A percentile compares a stretch with the other conserved stretches of the same genome.
Conservation (phyloP, 2,888 invertebrate species). For the Apamea crenata region DNA sequence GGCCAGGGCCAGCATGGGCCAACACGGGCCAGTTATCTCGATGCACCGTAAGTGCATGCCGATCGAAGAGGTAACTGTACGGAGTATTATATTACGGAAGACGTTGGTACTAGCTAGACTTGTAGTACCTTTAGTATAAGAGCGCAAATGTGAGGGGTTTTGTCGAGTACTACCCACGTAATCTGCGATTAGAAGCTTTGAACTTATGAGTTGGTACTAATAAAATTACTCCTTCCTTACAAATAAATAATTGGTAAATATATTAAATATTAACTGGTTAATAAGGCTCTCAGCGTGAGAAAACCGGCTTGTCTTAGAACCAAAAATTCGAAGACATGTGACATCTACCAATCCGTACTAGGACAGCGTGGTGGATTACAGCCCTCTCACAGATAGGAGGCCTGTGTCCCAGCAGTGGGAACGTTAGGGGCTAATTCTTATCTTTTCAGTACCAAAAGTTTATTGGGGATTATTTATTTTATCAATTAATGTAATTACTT, state of each 20-base stretch:
- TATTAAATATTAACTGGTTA: background rate
- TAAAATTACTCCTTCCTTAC: background rate
- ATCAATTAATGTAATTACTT: too few relatives aligned
- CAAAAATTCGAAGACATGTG: too few relatives aligned
- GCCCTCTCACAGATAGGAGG: too few relatives aligned
- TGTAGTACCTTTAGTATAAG: background rate
- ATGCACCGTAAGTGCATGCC: constrained; percentile 46
- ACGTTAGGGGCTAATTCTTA: too few relatives aligned
- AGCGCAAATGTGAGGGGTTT: background rate
- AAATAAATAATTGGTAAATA: background rate
- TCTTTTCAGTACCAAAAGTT: too few relatives aligned
- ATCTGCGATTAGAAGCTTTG: background rate
- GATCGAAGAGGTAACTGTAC: constrained; percentile 41
- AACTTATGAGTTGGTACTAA: constrained; percentile 1
- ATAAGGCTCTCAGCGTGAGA: too few relatives aligned
- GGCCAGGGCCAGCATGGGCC: constrained; percentile 11
- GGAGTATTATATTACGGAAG: constrained; percentile 38
- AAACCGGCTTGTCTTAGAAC: too few relatives aligned
- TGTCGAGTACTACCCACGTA: constrained; percentile 9
- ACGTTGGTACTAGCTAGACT: constrained; percentile 6
- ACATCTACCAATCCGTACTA: too few relatives aligned
- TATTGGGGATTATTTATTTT: too few relatives aligned
- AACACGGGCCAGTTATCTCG: constrained; percentile 44
- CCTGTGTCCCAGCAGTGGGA: too few relatives aligned
- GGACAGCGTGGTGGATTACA: too few relatives aligned